These are phyloP conservation scores for Dynastes grantii DNA, from an alignment of 2,888 invertebrate genomes.

Conservation along the genomic window DNA sequence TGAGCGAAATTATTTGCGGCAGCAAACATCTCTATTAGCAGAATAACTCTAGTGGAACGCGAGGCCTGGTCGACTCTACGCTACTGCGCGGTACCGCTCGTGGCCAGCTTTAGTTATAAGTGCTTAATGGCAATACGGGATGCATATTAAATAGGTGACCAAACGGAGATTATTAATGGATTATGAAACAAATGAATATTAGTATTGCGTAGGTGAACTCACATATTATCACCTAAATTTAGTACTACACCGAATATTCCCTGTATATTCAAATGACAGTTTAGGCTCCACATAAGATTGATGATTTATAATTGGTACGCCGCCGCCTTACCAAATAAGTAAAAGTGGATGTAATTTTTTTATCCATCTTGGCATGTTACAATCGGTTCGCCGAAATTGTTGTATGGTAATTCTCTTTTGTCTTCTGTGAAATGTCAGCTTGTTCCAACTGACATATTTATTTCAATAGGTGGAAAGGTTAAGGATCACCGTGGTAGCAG, in stretches of 20 bases:
- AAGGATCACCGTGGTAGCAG: conserved; percentile 21
- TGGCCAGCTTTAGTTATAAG: no score
- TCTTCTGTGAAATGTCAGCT: conserved; percentile 41
- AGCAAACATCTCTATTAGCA: no score
- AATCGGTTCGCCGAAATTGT: conserved; percentile 33
- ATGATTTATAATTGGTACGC: conserved; percentile 13
- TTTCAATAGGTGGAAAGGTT: conserved; percentile 38
- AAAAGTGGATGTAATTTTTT: not conserved
- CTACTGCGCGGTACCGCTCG: no score
- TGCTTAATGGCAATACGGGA: no score
- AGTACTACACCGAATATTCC: not conserved
- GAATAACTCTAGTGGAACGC: no score
- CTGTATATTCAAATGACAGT: not conserved
- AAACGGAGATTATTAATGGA: no score
- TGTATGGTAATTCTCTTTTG: conserved; percentile 42
- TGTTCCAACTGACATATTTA: conserved; percentile 38
- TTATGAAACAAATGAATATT: no score
- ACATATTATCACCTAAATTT: not conserved
- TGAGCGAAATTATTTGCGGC: no score
- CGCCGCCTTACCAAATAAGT: conserved; percentile 6
- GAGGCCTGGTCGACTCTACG: no score
- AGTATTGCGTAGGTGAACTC: no score
- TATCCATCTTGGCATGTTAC: not conserved
- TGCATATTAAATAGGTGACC: no score
- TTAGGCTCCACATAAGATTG: not conserved